A percentile compares a stretch with the other conserved stretches of the same genome.
Evolutionary conservation across 2,113 vertebrate genomes (phyloP).

Genomic region (Calidris pugnax): DNA sequence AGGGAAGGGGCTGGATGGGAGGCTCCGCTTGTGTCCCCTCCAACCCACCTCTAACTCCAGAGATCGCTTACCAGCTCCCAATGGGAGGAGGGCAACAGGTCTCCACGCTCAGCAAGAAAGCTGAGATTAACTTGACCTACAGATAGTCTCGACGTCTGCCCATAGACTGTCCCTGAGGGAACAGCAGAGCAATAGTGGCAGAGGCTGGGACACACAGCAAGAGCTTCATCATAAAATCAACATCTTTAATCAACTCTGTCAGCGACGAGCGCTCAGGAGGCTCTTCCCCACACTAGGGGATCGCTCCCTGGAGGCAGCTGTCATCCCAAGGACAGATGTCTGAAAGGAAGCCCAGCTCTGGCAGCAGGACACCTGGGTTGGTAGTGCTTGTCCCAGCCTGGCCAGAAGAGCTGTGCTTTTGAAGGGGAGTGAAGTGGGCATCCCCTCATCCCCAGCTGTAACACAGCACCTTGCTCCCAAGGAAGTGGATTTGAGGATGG

Average conservation of each 20-base stretch:
- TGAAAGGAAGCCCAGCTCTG: background rate
- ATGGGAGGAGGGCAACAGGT: background rate
- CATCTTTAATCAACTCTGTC: slow-evolving; percentile 41
- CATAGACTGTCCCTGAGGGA: background rate
- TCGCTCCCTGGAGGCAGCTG: background rate
- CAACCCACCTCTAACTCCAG: background rate
- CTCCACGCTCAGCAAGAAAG: background rate
- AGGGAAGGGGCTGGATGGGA: background rate
- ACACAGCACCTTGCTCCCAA: background rate
- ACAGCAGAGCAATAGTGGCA: rapidly evolving
- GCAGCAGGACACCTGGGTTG: rapidly evolving
- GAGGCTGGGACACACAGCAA: background rate
- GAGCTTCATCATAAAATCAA: slow-evolving; percentile 19
- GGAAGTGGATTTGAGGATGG: background rate
- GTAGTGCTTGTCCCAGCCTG: background rate
- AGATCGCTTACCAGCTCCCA: background rate
- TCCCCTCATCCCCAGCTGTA: background rate
- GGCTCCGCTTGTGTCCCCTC: background rate
- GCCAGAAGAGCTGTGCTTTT: background rate
- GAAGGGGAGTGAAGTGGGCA: background rate
- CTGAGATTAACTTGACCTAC: background rate
- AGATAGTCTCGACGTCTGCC: background rate
- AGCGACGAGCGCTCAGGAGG: background rate
- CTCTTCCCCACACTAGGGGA: background rate
- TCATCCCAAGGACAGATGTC: slow-evolving; percentile 20